A percentile compares a stretch with the other conserved stretches of the same genome.
phyloP scores from a whole-genome alignment of 2,797 vertebrate species.

The Alectoris magna region DNA sequence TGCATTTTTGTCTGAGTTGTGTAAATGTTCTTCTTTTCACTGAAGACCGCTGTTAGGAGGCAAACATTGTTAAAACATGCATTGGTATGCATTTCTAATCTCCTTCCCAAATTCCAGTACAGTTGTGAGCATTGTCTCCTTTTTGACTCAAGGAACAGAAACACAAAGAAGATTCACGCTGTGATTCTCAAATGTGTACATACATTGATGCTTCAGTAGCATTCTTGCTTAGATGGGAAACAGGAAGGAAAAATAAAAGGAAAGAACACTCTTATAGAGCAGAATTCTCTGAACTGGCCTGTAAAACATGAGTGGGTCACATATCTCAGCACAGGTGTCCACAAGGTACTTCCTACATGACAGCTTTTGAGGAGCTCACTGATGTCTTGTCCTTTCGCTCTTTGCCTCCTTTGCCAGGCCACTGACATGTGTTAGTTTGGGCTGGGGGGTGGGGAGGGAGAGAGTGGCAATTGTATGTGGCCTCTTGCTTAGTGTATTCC shows the following conservation, averaged over 20 bases:
- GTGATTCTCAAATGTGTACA: background rate
- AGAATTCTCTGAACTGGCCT: background rate
- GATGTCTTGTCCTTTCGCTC: background rate
- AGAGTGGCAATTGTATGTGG: background rate
- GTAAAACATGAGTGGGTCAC: background rate
- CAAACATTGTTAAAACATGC: background rate
- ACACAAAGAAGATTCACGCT: background rate
- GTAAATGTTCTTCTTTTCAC: background rate
- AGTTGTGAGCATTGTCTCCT: background rate
- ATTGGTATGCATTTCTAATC: background rate
- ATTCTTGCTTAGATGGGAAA: background rate
- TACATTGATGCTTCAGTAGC: background rate
- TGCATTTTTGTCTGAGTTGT: background rate
- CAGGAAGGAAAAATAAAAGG: background rate
- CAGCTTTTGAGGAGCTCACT: background rate
- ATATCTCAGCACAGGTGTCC: background rate
- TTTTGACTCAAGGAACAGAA: background rate
- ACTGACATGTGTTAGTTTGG: accelerated
- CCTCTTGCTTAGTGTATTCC: background rate
- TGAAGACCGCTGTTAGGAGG: background rate
- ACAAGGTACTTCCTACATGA: accelerated
- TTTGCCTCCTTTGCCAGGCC: background rate
- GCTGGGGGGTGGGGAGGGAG: no score
- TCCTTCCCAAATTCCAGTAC: background rate
- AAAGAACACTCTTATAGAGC: background rate